Conservation (phyloP, 2,888 invertebrate genomes). For the Apocheima hispidaria region DNA sequence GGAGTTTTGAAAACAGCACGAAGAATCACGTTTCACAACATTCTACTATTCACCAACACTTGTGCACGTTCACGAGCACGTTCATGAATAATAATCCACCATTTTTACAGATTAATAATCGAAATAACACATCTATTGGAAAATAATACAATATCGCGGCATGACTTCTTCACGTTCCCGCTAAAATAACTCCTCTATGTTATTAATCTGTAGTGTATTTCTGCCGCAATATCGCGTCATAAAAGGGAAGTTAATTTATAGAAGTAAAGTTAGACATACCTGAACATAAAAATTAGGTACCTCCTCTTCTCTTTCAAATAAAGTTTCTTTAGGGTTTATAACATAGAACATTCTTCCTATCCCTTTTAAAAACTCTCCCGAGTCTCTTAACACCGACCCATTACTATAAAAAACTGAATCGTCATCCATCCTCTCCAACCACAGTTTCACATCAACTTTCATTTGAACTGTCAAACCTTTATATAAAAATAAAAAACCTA, state of each 20-base stretch:
- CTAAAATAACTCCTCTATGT: too few species aligned
- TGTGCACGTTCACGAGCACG: too few species aligned
- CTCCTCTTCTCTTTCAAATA: conserved; percentile 84
- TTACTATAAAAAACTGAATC: conserved; percentile 3
- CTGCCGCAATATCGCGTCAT: too few species aligned
- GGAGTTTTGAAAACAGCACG: too few species aligned
- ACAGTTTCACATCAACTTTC: neutral
- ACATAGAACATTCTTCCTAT: conserved; percentile 88
- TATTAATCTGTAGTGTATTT: too few species aligned
- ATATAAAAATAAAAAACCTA: conserved; percentile 6
- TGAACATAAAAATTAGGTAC: conserved; percentile 89
- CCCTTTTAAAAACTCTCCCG: conserved; percentile 64
- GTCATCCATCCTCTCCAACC: conserved; percentile 6
- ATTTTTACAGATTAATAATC: too few species aligned
- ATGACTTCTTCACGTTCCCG: too few species aligned
- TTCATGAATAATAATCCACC: too few species aligned
- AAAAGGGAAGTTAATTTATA: neutral
- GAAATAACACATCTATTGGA: too few species aligned
- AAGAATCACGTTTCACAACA: too few species aligned
- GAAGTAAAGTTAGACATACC: conserved; percentile 72
- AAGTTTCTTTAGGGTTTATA: conserved; percentile 86
- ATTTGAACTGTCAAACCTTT: neutral
- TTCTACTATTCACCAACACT: too few species aligned
- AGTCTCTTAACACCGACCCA: conserved; percentile 29
- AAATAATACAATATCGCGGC: too few species aligned